phyloP scores from a whole-genome alignment of 2,113 vertebrate species.

The Parotia lawesii region DNA sequence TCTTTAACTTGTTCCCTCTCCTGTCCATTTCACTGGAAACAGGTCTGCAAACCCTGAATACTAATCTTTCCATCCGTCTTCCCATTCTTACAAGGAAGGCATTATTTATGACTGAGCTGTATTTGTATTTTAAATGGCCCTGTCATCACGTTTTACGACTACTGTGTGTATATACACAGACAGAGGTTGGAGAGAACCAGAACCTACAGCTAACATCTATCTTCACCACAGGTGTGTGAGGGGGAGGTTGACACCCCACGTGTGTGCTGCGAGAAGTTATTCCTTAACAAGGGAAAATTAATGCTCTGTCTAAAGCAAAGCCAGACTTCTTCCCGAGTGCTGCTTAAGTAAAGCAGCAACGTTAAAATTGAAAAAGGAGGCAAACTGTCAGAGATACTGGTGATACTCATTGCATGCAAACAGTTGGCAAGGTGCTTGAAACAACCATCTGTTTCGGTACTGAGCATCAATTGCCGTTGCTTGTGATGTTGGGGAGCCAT shows the following conservation, averaged over 20 bases:
- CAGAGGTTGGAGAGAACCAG: neutral
- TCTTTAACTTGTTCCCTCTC: neutral
- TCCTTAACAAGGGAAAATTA: slow-evolving; percentile 68
- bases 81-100: neutral
- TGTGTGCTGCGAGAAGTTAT: slow-evolving; percentile 33
- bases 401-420: neutral
- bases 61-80: neutral
- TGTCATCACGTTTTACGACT: slow-evolving; percentile 32
- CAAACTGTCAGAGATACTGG: slow-evolving; percentile 8
- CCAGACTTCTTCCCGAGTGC: neutral
- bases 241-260: slow-evolving; percentile 22
- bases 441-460: slow-evolving; percentile 7
- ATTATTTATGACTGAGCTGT: slow-evolving; percentile 25
- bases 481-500: neutral
- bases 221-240: slow-evolving; percentile 53
- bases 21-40: neutral
- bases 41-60: neutral
- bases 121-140: slow-evolving; percentile 49
- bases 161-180: slow-evolving; percentile 1
- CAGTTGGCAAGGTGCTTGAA: slow-evolving; percentile 48
- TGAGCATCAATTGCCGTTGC: neutral
- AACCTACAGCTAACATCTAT: slow-evolving; percentile 40
- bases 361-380: slow-evolving; percentile 42
- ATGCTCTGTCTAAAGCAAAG: slow-evolving; percentile 45
- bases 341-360: neutral